Evolutionary conservation across 30 jellyfish, hydroid and myxozoan species (phyloP).

Genomic region (Clytia hemisphaerica): DNA sequence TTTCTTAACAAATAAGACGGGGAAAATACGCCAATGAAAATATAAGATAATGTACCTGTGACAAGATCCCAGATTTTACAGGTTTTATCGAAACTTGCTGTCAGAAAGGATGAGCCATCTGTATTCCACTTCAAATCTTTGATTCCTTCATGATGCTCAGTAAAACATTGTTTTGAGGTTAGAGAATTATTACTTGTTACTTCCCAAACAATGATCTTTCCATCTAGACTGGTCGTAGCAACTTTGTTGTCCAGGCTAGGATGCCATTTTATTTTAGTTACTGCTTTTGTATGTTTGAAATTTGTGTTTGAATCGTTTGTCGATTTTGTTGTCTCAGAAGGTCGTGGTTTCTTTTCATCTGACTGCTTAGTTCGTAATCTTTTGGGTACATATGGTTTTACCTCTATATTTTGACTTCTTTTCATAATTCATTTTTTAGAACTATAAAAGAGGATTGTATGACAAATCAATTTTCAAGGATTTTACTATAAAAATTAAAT

Average conservation of each 20-base stretch:
- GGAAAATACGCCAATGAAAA: too few relatives aligned
- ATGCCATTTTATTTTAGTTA: slow-evolving; percentile 15
- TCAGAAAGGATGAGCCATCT: slow-evolving; percentile 26
- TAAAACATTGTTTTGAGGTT: not conserved
- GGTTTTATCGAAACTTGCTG: slow-evolving; percentile 75
- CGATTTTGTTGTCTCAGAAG: not conserved
- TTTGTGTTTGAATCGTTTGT: too few relatives aligned
- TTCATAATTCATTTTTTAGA: not conserved
- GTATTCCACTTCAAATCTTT: slow-evolving; percentile 77
- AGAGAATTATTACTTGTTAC: not conserved
- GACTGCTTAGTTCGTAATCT: slow-evolving; percentile 13
- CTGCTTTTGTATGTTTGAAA: not conserved
- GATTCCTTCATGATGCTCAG: slow-evolving; percentile 55
- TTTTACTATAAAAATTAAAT: too few relatives aligned
- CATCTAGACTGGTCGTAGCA: slow-evolving; percentile 54
- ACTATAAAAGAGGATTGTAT: too few relatives aligned
- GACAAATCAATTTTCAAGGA: too few relatives aligned
- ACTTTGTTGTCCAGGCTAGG: not conserved
- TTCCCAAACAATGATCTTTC: slow-evolving; percentile 34
- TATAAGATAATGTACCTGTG: too few relatives aligned
- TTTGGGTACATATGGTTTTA: slow-evolving; percentile 24
- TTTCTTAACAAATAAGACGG: not conserved
- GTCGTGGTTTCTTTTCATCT: not conserved
- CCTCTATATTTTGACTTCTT: not conserved
- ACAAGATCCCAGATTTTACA: slow-evolving; percentile 60